These are phyloP conservation scores for Autographa gamma DNA, from an alignment of 2,888 invertebrate genomes.

Conservation along the genomic window DNA sequence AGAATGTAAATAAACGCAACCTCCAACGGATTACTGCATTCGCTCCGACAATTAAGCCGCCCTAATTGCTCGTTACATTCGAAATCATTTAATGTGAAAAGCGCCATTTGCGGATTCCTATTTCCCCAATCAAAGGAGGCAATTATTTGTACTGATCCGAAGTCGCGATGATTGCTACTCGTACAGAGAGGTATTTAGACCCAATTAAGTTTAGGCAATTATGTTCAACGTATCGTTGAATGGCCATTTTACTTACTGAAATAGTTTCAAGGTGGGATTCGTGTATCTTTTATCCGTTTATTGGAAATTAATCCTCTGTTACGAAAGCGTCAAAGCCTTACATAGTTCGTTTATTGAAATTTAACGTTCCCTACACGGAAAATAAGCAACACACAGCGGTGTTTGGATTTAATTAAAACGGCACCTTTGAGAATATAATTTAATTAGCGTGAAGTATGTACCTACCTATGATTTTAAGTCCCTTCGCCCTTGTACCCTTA, in stretches of 20 bases:
- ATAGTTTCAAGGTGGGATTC: conserved; percentile 16
- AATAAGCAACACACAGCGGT: conserved; percentile 54
- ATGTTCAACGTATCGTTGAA: conserved; percentile 23
- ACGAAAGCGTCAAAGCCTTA: conserved; percentile 17
- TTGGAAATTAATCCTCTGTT: conserved; percentile 26
- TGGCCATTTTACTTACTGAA: conserved; percentile 12
- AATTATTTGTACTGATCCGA: conserved; percentile 31
- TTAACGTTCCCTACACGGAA: conserved; percentile 26
- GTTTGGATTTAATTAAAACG: conserved; percentile 71
- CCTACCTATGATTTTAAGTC: conserved; percentile 46
- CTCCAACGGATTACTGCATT: not conserved
- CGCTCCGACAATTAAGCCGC: not conserved
- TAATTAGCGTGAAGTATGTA: conserved; percentile 64
- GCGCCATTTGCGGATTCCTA: conserved; percentile 11
- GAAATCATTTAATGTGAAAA: not conserved
- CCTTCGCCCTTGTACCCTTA: conserved; percentile 34
- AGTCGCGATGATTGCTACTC: conserved; percentile 14
- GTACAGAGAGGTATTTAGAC: conserved; percentile 11
- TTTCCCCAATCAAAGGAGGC: not conserved
- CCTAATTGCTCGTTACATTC: conserved; percentile 8
- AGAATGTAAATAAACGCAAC: not conserved
- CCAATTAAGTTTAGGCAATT: conserved; percentile 40
- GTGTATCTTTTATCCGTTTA: conserved; percentile 23
- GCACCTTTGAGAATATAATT: conserved; percentile 69
- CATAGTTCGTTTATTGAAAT: conserved; percentile 34